Conservation (phyloP, 2,113 vertebrate genomes). For the Tyto alba region DNA sequence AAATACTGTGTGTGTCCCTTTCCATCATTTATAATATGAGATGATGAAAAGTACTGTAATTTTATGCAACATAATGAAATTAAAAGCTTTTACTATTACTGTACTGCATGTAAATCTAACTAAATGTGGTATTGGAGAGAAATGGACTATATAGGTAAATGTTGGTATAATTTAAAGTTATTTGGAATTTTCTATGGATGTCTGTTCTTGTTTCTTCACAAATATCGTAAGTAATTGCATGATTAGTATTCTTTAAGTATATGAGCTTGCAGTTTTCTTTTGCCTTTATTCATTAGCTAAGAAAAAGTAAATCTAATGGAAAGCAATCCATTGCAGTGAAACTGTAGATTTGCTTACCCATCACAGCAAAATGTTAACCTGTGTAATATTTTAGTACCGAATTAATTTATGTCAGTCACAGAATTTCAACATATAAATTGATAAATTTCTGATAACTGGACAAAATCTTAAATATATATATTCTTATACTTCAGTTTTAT, state of each 20-base stretch:
- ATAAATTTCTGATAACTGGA: not conserved
- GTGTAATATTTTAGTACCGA: not conserved
- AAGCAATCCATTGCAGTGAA: not conserved
- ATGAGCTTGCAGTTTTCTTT: conserved; percentile 25
- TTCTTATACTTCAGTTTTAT: not conserved
- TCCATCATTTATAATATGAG: conserved; percentile 10
- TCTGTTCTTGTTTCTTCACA: conserved; percentile 19
- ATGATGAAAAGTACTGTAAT: conserved; percentile 35
- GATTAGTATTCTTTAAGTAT: conserved; percentile 2
- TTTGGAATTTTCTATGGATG: not conserved
- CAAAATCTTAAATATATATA: not conserved
- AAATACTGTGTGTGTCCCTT: not conserved
- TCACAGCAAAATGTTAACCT: conserved; percentile 4
- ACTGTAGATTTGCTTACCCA: not conserved
- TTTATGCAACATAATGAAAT: conserved; percentile 55
- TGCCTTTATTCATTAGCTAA: conserved; percentile 16
- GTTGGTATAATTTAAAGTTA: conserved; percentile 32
- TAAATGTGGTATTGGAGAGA: not conserved
- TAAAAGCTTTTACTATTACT: conserved; percentile 35
- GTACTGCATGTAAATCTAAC: conserved; percentile 35
- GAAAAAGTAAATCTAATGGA: conserved; percentile 21
- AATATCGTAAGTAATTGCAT: not conserved
- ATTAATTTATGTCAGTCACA: not conserved
- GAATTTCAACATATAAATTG: not conserved
- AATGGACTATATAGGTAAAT: conserved; percentile 7